Percentiles rank a stretch among this genome's conserved stretches.
Conservation (phyloP, 2,113 vertebrate genomes). For the Pachyramphus minor region DNA sequence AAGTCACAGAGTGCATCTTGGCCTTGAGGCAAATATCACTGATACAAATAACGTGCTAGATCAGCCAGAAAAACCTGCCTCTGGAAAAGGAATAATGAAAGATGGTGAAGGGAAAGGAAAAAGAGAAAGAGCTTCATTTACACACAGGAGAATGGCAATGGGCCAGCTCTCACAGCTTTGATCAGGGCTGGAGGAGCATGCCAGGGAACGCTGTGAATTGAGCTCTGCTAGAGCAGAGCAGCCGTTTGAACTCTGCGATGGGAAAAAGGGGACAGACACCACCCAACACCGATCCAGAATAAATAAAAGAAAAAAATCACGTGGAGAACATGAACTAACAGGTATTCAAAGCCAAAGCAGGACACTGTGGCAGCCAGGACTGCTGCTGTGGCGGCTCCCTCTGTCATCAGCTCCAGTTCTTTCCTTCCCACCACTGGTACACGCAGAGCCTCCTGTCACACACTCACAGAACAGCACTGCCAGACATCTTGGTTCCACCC, state of each 20-base stretch:
- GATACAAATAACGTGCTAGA: slow-evolving; percentile 23
- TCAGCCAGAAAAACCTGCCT: slow-evolving; percentile 50
- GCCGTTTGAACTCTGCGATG: background rate
- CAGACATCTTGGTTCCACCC: background rate
- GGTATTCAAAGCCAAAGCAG: background rate
- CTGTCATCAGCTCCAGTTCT: background rate
- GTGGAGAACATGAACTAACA: background rate
- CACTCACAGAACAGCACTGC: rapidly evolving
- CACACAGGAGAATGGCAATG: background rate
- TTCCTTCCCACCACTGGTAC: background rate
- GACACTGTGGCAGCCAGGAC: background rate
- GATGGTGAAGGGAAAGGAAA: background rate
- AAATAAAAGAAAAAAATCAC: background rate
- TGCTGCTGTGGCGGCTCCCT: background rate
- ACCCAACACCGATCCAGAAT: background rate
- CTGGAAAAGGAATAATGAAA: slow-evolving; percentile 32
- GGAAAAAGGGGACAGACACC: background rate
- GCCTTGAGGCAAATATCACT: background rate
- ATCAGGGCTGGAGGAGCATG: background rate
- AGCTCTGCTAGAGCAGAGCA: background rate
- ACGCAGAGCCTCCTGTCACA: background rate
- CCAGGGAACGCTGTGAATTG: background rate
- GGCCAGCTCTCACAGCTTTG: slow-evolving; percentile 29
- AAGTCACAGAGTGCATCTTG: slow-evolving; percentile 14
- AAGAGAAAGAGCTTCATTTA: slow-evolving; percentile 19